Conservation (phyloP, 2,797 vertebrate genomes). For the Pangasius djambal region DNA sequence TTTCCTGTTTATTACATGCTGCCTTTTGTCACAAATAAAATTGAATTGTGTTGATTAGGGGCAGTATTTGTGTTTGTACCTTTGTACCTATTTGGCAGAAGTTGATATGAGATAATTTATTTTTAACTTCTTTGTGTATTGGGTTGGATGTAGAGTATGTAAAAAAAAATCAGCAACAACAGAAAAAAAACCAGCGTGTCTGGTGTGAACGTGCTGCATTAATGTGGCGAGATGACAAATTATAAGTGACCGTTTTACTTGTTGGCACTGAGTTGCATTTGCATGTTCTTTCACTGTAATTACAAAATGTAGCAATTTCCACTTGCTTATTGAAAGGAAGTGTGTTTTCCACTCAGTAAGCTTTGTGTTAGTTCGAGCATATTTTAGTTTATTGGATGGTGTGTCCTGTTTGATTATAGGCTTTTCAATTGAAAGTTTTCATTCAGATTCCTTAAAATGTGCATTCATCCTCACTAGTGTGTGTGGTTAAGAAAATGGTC, state of each 20-base stretch:
- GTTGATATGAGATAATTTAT: not conserved
- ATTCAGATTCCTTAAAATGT: constrained; percentile 24
- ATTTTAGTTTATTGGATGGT: not conserved
- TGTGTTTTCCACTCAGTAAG: not conserved
- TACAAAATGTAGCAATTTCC: not conserved
- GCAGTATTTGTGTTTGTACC: not conserved
- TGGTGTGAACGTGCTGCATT: not conserved
- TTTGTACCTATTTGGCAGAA: not conserved
- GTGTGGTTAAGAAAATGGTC: not conserved
- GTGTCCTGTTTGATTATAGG: constrained; percentile 1
- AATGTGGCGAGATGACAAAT: not conserved
- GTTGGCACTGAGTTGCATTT: not conserved
- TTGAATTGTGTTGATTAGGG: not conserved
- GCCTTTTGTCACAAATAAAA: not conserved
- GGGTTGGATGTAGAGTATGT: not conserved
- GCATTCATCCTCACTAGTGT: constrained; percentile 2
- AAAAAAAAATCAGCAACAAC: not conserved
- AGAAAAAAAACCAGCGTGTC: not conserved
- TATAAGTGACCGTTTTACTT: not conserved
- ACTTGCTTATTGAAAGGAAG: not conserved
- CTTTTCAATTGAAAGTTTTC: not conserved
- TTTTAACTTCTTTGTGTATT: not conserved
- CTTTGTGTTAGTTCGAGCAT: not conserved
- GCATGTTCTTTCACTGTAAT: constrained; percentile 6
- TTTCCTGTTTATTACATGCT: not conserved